Evolutionary conservation across 2,113 vertebrate genomes (phyloP).

Genomic region (Cairina moschata): DNA sequence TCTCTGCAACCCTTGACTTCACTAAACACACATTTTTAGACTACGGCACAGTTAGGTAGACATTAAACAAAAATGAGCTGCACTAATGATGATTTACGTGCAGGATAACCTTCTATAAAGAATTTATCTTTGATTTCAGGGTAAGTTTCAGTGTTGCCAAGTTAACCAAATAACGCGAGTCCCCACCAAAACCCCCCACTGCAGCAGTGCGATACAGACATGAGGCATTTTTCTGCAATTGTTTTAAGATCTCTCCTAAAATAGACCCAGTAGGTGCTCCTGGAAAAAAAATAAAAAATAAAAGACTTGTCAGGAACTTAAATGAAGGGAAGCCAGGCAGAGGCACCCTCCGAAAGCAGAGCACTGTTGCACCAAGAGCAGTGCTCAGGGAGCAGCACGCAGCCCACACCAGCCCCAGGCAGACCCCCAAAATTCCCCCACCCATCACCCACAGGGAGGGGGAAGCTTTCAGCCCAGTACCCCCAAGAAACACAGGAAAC

Average conservation of each 20-base stretch:
- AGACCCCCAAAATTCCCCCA: no score
- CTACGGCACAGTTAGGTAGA: constrained; percentile 75
- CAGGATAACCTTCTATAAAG: constrained; percentile 74
- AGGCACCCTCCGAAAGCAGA: neutral
- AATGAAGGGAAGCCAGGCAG: neutral
- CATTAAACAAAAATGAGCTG: constrained; percentile 76
- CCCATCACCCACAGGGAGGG: no score
- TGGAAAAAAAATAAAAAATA: neutral
- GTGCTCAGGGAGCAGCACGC: neutral
- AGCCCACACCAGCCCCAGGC: no score
- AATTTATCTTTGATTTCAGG: constrained; percentile 74
- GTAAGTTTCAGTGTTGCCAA: constrained; percentile 68
- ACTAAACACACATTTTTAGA: constrained; percentile 79
- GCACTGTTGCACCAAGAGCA: no score
- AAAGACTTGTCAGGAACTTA: neutral
- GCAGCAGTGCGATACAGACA: neutral
- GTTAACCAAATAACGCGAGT: constrained; percentile 64
- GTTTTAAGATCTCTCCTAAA: neutral
- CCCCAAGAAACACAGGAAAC: neutral
- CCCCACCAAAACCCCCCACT: neutral
- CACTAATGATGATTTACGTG: constrained; percentile 78
- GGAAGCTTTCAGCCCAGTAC: neutral
- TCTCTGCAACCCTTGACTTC: constrained; percentile 79
- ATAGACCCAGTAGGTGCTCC: neutral
- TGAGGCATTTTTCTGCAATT: neutral